Conservation (phyloP, 2,888 invertebrate genomes). For the Tanytarsus gracilentus region DNA sequence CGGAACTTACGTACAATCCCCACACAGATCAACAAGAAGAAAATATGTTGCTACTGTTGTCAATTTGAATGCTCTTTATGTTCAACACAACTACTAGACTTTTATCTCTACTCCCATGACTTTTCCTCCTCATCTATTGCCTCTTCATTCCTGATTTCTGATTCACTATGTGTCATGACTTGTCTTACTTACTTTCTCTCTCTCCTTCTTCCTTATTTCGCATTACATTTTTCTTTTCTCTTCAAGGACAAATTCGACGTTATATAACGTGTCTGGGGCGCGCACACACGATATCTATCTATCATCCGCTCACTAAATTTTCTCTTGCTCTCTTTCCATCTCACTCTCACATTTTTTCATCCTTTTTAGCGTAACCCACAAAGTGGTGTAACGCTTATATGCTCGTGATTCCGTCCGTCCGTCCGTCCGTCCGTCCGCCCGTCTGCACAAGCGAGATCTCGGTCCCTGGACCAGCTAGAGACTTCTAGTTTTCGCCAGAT, state of each 20-base stretch:
- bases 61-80: not conserved
- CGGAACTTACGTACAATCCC: too few relatives aligned
- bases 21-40: too few relatives aligned
- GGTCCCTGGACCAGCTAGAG: too few relatives aligned
- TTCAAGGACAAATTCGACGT: conserved; percentile 23
- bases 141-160: not conserved
- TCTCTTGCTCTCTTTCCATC: not conserved
- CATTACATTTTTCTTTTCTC: not conserved
- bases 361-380: not conserved
- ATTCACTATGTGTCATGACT: not conserved
- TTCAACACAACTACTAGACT: too few relatives aligned
- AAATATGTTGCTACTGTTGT: too few relatives aligned
- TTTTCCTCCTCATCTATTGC: not conserved
- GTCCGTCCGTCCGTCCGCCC: too few relatives aligned
- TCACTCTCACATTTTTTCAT: not conserved
- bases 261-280: conserved; percentile 28
- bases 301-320: not conserved
- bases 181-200: not conserved
- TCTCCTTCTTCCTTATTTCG: not conserved
- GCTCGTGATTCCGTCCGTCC: too few relatives aligned
- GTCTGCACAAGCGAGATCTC: too few relatives aligned
- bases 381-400: too few relatives aligned
- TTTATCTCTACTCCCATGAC: not conserved
- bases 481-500: too few relatives aligned
- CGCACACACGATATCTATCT: not conserved